Evolutionary conservation across 2,888 invertebrate species (phyloP), one percentile per base, ranked within the genome.

Genomic region (Anorthoa munda): DNA sequence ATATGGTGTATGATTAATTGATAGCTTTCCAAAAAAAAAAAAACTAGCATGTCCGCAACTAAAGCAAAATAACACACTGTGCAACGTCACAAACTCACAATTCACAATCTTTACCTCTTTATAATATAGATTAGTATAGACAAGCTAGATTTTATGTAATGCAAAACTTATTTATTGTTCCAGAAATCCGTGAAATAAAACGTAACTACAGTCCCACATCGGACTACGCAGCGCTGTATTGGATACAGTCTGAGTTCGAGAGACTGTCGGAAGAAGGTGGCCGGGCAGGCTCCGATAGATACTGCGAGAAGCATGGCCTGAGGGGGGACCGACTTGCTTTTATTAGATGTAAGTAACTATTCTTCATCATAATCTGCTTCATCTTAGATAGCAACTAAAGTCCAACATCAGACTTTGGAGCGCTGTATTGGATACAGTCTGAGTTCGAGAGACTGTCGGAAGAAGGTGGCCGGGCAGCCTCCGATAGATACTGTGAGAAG

Each of bases 181-280:
- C 15, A 96, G 95, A 94, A 79, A 95, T 97, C 15, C 96, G 97
- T 69, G 87, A 91, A 51, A 91, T 96, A 0, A 98, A 97, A 89
- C 86, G 90, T 3, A 83, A 91, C 7, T 97, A 93, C 90, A 97
- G 95, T 71, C 75, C 93, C 0, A 94, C 93, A 0, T 98, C 98
- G 4, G 98, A 98, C 89, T 97, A 98, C 90, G 87, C 97, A 18
- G 97, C 97, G 0, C 64, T 97, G 18, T 95, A 97, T 85, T 92
- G 96, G 90, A 88, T 97, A 13, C 97, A 97, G 79, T 92, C 95
- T 15, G 94, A 97, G 70, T 97, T 96, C 94, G 93, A 96, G 31
- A 88, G 92, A 0, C 82, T 87, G 11, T 65, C 87, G 0, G 85
- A 90, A 0, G 87, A 92, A n/a, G 83, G 84, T 0, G 93, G 93